Conservation (phyloP, 2,113 vertebrate genomes). For the Corynorhinus townsendii region DNA sequence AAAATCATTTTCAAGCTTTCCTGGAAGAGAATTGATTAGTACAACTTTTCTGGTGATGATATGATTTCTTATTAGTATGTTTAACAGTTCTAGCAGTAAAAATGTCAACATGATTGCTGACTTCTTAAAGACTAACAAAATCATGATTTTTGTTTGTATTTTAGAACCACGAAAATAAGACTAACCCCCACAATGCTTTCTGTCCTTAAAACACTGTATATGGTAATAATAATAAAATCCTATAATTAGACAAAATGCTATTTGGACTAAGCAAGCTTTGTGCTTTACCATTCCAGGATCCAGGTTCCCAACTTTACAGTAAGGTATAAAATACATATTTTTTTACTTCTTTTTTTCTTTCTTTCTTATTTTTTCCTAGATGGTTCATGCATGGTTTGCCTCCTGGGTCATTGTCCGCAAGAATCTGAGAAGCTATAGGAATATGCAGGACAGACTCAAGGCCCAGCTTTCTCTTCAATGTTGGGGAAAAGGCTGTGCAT, state of each 20-base stretch:
- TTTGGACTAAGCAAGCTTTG: not conserved
- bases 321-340: not conserved
- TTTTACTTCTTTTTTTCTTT: not conserved
- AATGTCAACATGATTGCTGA: not conserved
- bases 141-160: not conserved
- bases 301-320: not conserved
- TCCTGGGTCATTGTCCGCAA: not conserved
- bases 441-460: not conserved
- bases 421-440: not conserved
- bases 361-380: not conserved
- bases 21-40: not conserved
- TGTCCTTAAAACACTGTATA: not conserved
- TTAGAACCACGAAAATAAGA: constrained; percentile 17
- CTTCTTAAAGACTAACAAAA: not conserved
- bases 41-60: not conserved
- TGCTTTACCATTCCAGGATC: not conserved
- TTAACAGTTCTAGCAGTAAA: not conserved
- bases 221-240: not conserved
- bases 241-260: not conserved
- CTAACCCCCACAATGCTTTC: not conserved
- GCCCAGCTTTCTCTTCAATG: not conserved
- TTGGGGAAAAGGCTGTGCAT: not conserved
- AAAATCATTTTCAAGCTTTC: not conserved
- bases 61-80: not conserved
- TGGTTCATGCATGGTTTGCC: not conserved